These are phyloP conservation scores for Alouatta palliata DNA, from an alignment of 2,113 vertebrate genomes.

Conservation along the genomic window DNA sequence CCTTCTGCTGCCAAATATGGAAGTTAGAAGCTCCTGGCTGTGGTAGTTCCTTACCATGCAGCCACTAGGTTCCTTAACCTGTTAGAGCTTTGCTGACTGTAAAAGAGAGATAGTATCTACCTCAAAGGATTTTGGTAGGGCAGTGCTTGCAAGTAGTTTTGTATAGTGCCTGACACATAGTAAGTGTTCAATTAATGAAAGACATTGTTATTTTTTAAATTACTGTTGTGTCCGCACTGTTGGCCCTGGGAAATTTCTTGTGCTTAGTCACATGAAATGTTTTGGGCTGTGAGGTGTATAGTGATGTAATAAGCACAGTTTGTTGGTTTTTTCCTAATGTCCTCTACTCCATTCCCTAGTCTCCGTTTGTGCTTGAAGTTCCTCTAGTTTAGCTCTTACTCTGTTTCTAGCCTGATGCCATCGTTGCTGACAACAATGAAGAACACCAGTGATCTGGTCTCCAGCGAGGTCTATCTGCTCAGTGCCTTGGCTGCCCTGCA, in stretches of 20 bases:
- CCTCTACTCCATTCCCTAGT: not conserved
- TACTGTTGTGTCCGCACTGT: accelerated
- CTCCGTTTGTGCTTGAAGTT: not conserved
- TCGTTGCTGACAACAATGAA: conserved; percentile 87
- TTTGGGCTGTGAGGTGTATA: accelerated
- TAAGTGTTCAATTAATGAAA: not conserved
- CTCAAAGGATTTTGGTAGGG: accelerated
- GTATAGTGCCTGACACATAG: not conserved
- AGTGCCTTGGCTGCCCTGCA: conserved; percentile 93
- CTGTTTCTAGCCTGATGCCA: conserved; percentile 90
- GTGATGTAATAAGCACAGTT: too few relatives aligned
- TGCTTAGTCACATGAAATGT: not conserved
- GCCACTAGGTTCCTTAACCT: not conserved
- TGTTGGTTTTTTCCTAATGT: not conserved
- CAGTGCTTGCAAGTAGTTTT: not conserved
- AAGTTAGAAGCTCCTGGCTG: not conserved
- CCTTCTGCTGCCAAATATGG: accelerated
- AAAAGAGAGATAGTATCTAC: not conserved
- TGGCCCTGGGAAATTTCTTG: not conserved
- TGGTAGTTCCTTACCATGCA: not conserved
- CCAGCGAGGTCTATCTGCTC: conserved; percentile 92
- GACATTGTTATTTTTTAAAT: not conserved
- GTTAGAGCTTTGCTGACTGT: not conserved
- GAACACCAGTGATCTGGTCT: conserved; percentile 87
- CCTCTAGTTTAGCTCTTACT: not conserved